Conservation (phyloP, 2,888 invertebrate species). For the Ramazzottius varieornatus region DNA sequence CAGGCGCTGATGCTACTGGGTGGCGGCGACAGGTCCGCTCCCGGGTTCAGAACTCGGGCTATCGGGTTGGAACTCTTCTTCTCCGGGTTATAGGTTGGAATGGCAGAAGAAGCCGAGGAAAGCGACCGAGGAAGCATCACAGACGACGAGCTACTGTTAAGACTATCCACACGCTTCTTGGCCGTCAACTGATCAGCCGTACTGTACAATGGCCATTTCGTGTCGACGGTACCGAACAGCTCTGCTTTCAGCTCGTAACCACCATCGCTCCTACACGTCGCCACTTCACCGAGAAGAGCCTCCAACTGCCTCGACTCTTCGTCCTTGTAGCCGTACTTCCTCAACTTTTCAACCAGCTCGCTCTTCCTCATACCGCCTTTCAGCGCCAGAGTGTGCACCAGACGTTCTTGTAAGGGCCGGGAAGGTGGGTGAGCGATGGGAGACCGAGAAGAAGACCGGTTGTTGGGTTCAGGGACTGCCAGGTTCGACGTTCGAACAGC, state of each 20-base stretch:
- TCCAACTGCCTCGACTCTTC: neutral
- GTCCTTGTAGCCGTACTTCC: neutral
- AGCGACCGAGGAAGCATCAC: neutral
- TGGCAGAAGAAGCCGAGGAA: neutral
- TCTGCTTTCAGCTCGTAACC: neutral
- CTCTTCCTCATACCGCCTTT: neutral
- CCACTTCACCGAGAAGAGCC: neutral
- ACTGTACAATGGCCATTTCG: neutral
- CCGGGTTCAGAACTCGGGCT: neutral
- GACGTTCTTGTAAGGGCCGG: neutral
- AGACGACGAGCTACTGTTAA: neutral
- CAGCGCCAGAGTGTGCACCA: neutral
- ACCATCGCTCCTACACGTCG: neutral
- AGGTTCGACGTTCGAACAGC: too few species aligned
- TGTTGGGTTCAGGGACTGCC: too few species aligned
- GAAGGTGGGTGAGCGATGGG: neutral
- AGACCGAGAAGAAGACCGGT: too few species aligned
- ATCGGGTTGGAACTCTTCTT: neutral
- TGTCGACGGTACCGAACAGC: neutral
- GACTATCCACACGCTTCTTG: neutral
- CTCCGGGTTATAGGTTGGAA: neutral
- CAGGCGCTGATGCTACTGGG: neutral
- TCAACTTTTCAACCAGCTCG: neutral
- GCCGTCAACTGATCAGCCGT: neutral
- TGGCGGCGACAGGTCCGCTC: neutral